These are phyloP conservation scores for Amblyjoppa fuscipennis DNA, from an alignment of 2,888 invertebrate genomes.

Conservation along the genomic window DNA sequence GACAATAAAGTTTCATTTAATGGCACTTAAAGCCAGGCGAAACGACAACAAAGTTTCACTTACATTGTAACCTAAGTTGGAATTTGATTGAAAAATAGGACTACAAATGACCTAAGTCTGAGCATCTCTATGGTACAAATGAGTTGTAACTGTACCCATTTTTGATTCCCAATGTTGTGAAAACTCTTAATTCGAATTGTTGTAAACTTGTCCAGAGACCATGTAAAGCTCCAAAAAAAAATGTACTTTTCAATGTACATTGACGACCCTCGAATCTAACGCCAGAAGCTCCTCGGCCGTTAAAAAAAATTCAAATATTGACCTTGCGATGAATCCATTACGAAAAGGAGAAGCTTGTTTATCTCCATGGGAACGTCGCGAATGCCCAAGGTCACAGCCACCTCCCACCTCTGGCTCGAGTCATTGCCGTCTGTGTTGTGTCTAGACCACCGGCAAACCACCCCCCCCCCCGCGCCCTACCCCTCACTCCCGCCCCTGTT, in stretches of 20 bases:
- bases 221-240: not conserved
- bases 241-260: not conserved
- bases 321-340: slow-evolving; percentile 2
- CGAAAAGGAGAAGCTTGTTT: slow-evolving; percentile 73
- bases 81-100: too few relatives aligned
- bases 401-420: slow-evolving; percentile 47
- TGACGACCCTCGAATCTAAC: not conserved
- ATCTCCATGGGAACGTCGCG: slow-evolving; percentile 78
- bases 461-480: slow-evolving; percentile 59
- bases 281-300: not conserved
- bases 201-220: too few relatives aligned
- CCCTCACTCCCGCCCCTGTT: slow-evolving; percentile 18
- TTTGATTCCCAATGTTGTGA: too few relatives aligned
- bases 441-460: slow-evolving; percentile 78
- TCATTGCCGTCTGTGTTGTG: slow-evolving; percentile 80
- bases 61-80: too few relatives aligned
- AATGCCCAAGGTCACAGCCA: slow-evolving; percentile 81
- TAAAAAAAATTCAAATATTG: not conserved
- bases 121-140: not conserved
- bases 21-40: too few relatives aligned
- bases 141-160: too few relatives aligned
- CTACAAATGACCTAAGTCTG: too few relatives aligned
- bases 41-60: too few relatives aligned
- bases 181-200: too few relatives aligned
- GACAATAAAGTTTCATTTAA: too few relatives aligned